phyloP scores from a whole-genome alignment of 2,888 invertebrate genomes.

The Lepidochrysops patricia region DNA sequence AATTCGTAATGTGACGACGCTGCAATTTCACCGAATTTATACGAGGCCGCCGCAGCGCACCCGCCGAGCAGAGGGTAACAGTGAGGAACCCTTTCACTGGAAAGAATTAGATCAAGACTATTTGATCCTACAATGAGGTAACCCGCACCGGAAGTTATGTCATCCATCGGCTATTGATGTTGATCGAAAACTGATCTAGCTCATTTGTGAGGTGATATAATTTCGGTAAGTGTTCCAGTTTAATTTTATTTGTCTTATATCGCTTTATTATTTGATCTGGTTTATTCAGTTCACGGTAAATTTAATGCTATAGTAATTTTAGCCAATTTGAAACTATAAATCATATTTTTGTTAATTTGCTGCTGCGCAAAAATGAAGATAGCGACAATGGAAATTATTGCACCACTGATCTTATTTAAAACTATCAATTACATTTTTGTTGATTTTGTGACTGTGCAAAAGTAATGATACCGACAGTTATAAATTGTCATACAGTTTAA shows the following conservation, averaged over 20 bases:
- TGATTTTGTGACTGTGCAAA: too few species aligned
- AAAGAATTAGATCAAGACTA: constrained; percentile 69
- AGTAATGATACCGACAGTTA: too few species aligned
- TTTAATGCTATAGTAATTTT: too few species aligned
- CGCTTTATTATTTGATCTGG: neutral
- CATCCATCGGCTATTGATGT: constrained; percentile 47
- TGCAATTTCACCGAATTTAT: constrained; percentile 71
- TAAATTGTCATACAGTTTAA: too few species aligned
- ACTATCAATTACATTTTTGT: too few species aligned
- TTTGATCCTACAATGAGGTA: constrained; percentile 66
- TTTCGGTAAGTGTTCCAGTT: neutral
- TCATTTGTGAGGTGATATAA: neutral
- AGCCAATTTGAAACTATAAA: too few species aligned
- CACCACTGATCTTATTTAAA: too few species aligned
- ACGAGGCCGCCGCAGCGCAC: constrained; percentile 54
- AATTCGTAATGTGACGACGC: constrained; percentile 70
- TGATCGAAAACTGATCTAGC: constrained; percentile 18
- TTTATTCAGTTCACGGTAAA: neutral
- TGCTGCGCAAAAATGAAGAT: too few species aligned
- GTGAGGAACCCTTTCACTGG: constrained; percentile 71
- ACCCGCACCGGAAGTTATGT: constrained; percentile 60
- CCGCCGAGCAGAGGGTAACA: constrained; percentile 63
- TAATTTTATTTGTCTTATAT: neutral
- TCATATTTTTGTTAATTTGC: too few species aligned
- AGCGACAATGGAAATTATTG: too few species aligned